Evolutionary conservation across 2,888 invertebrate genomes (phyloP).

Genomic region (Bellardia pandia): DNA sequence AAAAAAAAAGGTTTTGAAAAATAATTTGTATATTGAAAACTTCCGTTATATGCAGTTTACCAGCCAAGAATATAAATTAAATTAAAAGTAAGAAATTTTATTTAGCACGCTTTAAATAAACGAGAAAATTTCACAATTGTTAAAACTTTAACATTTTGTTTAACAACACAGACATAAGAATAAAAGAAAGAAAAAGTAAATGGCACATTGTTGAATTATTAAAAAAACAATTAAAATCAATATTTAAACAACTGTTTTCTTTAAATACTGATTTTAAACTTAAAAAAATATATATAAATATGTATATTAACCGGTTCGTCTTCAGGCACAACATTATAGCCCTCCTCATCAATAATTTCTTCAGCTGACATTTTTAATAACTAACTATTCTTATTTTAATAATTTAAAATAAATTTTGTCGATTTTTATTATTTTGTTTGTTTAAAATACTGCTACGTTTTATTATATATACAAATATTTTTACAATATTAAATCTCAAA

Average conservation of each 20-base stretch:
- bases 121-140: conserved; percentile 34
- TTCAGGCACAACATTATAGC: conserved; percentile 69
- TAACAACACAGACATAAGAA: not conserved
- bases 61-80: conserved; percentile 63
- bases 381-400: not conserved
- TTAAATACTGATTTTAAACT: conserved; percentile 12
- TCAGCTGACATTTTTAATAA: conserved; percentile 59
- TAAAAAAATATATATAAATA: conserved; percentile 1
- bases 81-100: conserved; percentile 12
- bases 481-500: conserved; percentile 28
- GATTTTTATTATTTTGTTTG: not conserved
- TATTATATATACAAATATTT: not conserved
- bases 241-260: conserved; percentile 58
- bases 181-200: not conserved
- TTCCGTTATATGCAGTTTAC: conserved; percentile 31
- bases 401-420: not conserved
- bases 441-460: conserved; percentile 50
- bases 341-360: conserved; percentile 67
- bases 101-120: conserved; percentile 25
- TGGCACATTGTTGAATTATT: conserved; percentile 30
- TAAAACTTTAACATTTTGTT: conserved; percentile 14
- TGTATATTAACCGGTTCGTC: conserved; percentile 70
- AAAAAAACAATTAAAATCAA: conserved; percentile 17
- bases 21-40: conserved; percentile 4
- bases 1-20: not conserved